These are phyloP conservation scores for Clepsis dumicolana DNA, from an alignment of 2,888 invertebrate species.

Conservation along the genomic window DNA sequence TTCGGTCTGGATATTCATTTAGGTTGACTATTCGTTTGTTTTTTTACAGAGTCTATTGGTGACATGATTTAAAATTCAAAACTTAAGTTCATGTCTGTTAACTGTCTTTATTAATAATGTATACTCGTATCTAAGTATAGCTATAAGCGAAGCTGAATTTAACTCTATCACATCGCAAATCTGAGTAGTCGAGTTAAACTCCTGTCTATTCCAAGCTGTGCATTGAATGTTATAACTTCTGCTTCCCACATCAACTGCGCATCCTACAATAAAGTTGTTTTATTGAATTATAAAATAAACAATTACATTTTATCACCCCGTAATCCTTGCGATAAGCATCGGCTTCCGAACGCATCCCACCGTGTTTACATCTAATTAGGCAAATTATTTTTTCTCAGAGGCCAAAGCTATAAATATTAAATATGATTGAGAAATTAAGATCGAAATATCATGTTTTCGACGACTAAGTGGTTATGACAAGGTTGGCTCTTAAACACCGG, in stretches of 20 bases:
- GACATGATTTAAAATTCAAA: too few relatives aligned
- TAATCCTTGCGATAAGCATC: slow-evolving; percentile 70
- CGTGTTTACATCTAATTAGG: slow-evolving; percentile 53
- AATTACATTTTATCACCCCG: slow-evolving; percentile 58
- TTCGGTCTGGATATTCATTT: too few relatives aligned
- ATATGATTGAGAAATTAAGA: slow-evolving; percentile 51
- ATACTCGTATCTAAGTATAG: too few relatives aligned
- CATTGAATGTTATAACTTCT: background rate
- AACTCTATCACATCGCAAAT: too few relatives aligned
- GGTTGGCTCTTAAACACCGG: slow-evolving; percentile 49
- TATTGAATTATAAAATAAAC: slow-evolving; percentile 50
- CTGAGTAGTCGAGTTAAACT: background rate
- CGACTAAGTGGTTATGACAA: slow-evolving; percentile 50
- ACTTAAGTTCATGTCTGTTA: too few relatives aligned
- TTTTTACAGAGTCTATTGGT: too few relatives aligned
- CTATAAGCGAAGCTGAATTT: too few relatives aligned
- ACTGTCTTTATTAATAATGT: too few relatives aligned
- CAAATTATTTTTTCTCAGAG: slow-evolving; percentile 45
- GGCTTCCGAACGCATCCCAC: slow-evolving; percentile 63
- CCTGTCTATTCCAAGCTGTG: background rate
- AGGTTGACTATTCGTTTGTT: too few relatives aligned
- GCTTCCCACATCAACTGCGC: too few relatives aligned
- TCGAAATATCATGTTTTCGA: slow-evolving; percentile 34
- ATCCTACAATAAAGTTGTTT: slow-evolving; percentile 9
- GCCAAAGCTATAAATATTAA: slow-evolving; percentile 52